Percentiles rank a stretch among this genome's conserved stretches.
Evolutionary conservation across 2,797 vertebrate species (phyloP).

Genomic region (Centroberyx gerrardi): DNA sequence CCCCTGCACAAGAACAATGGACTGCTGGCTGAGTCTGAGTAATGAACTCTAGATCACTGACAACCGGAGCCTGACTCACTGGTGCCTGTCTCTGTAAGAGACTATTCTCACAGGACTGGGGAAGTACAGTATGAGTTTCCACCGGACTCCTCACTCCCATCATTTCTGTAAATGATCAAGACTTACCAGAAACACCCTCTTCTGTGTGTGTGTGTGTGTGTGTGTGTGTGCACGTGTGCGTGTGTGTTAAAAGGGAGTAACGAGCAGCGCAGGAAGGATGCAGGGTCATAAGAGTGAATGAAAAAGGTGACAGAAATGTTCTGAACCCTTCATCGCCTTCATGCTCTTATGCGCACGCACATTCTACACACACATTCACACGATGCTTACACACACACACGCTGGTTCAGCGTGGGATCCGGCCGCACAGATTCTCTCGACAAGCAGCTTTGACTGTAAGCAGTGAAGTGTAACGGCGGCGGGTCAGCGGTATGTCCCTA

Average conservation of each 20-base stretch:
- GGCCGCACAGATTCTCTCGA: background rate
- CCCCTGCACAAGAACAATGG: conserved; percentile 20
- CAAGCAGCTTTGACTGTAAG: background rate
- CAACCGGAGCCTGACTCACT: conserved; percentile 19
- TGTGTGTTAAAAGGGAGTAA: background rate
- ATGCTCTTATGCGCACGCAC: too few species aligned
- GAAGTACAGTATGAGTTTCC: background rate
- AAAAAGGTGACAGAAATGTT: background rate
- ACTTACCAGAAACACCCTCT: background rate
- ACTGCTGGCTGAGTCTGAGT: conserved; percentile 19
- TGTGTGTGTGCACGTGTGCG: background rate
- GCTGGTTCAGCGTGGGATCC: background rate
- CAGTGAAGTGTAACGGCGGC: background rate
- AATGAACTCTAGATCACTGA: conserved; percentile 8
- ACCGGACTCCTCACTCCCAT: background rate
- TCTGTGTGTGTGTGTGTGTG: background rate
- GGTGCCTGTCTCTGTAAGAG: background rate
- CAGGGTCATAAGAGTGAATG: background rate
- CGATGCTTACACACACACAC: background rate
- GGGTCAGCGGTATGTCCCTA: conserved; percentile 45
- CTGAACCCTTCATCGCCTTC: background rate
- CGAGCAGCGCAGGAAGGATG: background rate
- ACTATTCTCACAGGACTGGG: background rate
- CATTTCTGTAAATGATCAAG: background rate
- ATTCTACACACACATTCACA: background rate